phyloP scores from a whole-genome alignment of 2,888 invertebrate genomes.

The Agrilus cyanescens region DNA sequence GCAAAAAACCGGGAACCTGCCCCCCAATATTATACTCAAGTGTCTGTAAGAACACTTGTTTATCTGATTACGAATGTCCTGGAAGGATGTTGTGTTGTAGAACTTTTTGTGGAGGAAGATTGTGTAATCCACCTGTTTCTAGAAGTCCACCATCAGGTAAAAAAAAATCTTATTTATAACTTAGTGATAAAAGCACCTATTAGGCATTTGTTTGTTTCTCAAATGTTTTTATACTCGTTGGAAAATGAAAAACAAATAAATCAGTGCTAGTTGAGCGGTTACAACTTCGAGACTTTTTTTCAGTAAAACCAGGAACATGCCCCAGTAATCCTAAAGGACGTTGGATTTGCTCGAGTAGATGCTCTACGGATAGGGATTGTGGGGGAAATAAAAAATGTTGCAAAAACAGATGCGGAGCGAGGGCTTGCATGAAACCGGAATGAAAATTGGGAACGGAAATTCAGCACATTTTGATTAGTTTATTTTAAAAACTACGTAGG shows the following conservation, averaged over 20 bases:
- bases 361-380: slow-evolving; percentile 31
- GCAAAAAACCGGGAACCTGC: slow-evolving; percentile 29
- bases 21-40: slow-evolving; percentile 29
- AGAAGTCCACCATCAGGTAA: slow-evolving; percentile 17
- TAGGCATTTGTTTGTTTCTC: slow-evolving; percentile 4
- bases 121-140: slow-evolving; percentile 31
- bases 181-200: no score
- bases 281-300: slow-evolving; percentile 4
- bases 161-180: no score
- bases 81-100: slow-evolving; percentile 31
- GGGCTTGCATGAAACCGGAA: slow-evolving; percentile 30
- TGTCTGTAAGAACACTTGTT: slow-evolving; percentile 27
- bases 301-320: slow-evolving; percentile 32
- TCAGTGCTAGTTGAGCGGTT: background rate
- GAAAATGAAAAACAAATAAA: no score
- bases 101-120: slow-evolving; percentile 31
- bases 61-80: slow-evolving; percentile 26
- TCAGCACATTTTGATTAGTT: no score
- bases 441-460: background rate
- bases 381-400: slow-evolving; percentile 32
- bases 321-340: slow-evolving; percentile 30
- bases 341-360: slow-evolving; percentile 35
- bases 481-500: no score
- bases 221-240: background rate
- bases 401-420: slow-evolving; percentile 34